Base-by-base conservation (phyloP, 2,888 invertebrate genomes). In the Bibio marci region DNA sequence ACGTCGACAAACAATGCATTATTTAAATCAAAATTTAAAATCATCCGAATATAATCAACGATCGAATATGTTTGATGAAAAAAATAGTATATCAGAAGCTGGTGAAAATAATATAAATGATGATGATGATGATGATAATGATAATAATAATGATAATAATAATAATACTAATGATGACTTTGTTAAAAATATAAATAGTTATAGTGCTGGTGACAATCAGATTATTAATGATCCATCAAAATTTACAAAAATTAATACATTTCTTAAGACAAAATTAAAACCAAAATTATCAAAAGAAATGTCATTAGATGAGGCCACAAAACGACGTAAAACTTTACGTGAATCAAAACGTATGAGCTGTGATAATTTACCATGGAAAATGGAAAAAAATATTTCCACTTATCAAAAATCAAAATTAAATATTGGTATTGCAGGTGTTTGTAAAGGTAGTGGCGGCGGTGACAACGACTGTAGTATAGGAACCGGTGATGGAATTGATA, bases 31-130 rank as follows among this genome's bases (percentile, higher is more conserved):
- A 38, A 4, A 22, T 2, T 15, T 25, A 12, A 32, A 32, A 2
- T 13, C 14, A 13, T 28, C 39, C 2, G 39, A 39, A 12, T 43
- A 44, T 25, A 41, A 41, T 13, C 41, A 40, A 30, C 42, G 43
- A 13, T 55, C 63, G 1, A 63, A 64, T 1, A 58, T 67, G 38
- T 65, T 66, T 46, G 66, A 67, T 44, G 69, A 69, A 43, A 68
- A 68, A 41, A 68, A 68, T 19, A 60, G 67, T n/a, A 68, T 67
- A 45, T 69, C 70, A 40, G 71, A 71, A 50, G 67, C 70, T 3
- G 73, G 71, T 41, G 74, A 72, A 47, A 59, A 62, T 37, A 65
- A 64, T 25, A 67, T 67, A 19, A 43, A 50, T 45, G 36, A 47
- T 43, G 36, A 41, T 37, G 11, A 28, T 12, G 28, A 28, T 4